Evolutionary conservation across 2,797 vertebrate species (phyloP).

Genomic region (Falco concolor): DNA sequence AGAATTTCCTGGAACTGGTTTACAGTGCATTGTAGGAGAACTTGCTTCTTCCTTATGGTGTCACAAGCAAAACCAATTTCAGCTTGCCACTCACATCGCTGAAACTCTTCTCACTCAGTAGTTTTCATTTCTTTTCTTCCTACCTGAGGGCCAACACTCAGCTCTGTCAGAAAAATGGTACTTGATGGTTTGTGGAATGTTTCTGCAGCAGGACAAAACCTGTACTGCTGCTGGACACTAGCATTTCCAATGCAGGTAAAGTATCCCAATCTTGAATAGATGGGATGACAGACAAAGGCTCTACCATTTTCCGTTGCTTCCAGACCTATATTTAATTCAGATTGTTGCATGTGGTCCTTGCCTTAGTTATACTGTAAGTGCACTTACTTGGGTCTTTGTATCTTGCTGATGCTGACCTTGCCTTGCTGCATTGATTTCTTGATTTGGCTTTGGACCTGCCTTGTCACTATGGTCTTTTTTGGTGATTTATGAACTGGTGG

Average conservation of each 20-base stretch:
- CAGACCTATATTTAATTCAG: not conserved
- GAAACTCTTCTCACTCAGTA: not conserved
- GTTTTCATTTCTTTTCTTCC: not conserved
- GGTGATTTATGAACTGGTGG: not conserved
- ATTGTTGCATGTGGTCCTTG: not conserved
- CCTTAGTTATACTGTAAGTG: not conserved
- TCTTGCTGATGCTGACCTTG: not conserved
- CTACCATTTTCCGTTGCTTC: not conserved
- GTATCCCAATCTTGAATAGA: not conserved
- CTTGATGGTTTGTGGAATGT: not conserved
- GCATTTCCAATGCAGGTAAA: not conserved
- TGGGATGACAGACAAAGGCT: not conserved
- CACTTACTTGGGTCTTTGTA: not conserved
- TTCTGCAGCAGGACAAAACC: not conserved
- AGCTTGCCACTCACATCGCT: not conserved
- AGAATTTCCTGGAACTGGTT: not conserved
- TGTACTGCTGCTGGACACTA: not conserved
- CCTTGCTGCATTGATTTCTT: not conserved
- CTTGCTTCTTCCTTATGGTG: not conserved
- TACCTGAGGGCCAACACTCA: not conserved
- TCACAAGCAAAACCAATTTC: not conserved
- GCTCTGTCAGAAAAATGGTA: not conserved
- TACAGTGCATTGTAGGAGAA: not conserved
- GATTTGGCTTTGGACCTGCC: not conserved
- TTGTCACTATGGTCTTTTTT: not conserved